Conservation (phyloP, 2,113 vertebrate genomes). For the Porphyrio hochstetteri region DNA sequence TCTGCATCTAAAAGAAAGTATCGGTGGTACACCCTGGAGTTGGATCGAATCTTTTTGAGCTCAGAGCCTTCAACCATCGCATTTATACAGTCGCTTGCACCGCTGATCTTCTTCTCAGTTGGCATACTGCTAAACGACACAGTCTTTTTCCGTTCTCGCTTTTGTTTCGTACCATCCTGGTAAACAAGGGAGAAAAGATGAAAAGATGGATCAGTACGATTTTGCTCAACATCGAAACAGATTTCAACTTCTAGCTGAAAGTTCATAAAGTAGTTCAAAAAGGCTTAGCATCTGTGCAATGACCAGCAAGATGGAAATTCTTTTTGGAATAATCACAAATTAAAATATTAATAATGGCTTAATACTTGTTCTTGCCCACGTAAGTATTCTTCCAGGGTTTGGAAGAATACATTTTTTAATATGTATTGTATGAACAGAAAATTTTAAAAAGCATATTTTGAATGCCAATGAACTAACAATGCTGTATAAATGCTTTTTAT, state of each 20-base stretch:
- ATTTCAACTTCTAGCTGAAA: not conserved
- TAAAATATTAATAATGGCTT: not conserved
- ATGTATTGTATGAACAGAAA: not conserved
- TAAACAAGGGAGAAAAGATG: not conserved
- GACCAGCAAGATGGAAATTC: not conserved
- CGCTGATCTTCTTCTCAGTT: conserved; percentile 96
- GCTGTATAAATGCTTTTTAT: not conserved
- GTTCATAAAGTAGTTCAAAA: not conserved
- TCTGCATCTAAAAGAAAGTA: conserved; percentile 95
- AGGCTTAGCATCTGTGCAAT: not conserved
- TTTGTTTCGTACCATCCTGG: conserved; percentile 93
- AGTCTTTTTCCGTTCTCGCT: conserved; percentile 94
- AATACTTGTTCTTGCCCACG: not conserved
- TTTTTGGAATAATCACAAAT: not conserved
- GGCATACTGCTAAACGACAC: conserved; percentile 99
- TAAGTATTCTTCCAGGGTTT: not conserved
- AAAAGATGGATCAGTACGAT: not conserved
- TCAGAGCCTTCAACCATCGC: conserved; percentile 96
- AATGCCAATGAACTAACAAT: not conserved
- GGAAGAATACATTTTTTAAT: not conserved
- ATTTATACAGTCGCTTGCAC: conserved; percentile 92
- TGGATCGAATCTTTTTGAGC: conserved; percentile 94
- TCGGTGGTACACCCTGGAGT: conserved; percentile 91
- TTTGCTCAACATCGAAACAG: not conserved
- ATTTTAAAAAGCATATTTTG: not conserved